Percentiles rank a stretch among this genome's conserved stretches.
Conservation (phyloP, 2,888 invertebrate genomes). For the Halictus quadricinctus region DNA sequence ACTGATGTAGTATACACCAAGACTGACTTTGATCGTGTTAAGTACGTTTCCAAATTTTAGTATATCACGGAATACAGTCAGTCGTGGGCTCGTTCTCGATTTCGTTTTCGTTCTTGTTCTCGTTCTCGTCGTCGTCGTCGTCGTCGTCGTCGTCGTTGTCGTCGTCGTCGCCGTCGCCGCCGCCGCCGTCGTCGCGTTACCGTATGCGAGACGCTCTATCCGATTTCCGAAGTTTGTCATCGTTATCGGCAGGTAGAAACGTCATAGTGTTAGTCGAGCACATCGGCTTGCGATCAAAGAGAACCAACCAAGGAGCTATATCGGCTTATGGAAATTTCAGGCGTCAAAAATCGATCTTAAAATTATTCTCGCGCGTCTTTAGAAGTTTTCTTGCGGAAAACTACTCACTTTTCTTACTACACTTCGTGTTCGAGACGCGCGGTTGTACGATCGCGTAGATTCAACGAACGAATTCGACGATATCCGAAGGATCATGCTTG, state of each 20-base stretch:
- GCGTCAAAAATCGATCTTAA: not conserved
- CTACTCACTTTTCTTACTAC: conserved; percentile 24
- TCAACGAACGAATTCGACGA: conserved; percentile 16
- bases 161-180: too few species aligned
- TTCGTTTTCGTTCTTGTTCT: not conserved
- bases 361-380: conserved; percentile 9
- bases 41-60: not conserved
- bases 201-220: not conserved
- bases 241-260: not conserved
- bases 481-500: conserved; percentile 42
- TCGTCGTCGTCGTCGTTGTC: too few species aligned
- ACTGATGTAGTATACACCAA: not conserved
- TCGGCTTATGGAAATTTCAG: not conserved
- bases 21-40: not conserved
- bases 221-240: not conserved
- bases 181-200: not conserved
- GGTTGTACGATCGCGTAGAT: conserved; percentile 23
- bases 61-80: conserved; percentile 3
- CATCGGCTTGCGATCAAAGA: not conserved
- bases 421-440: conserved; percentile 27
- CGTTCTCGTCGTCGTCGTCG: too few species aligned
- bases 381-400: not conserved
- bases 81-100: not conserved
- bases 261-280: not conserved
- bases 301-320: not conserved